Base-by-base conservation (phyloP, 2,888 invertebrate species). In the Pseudoips prasinana region DNA sequence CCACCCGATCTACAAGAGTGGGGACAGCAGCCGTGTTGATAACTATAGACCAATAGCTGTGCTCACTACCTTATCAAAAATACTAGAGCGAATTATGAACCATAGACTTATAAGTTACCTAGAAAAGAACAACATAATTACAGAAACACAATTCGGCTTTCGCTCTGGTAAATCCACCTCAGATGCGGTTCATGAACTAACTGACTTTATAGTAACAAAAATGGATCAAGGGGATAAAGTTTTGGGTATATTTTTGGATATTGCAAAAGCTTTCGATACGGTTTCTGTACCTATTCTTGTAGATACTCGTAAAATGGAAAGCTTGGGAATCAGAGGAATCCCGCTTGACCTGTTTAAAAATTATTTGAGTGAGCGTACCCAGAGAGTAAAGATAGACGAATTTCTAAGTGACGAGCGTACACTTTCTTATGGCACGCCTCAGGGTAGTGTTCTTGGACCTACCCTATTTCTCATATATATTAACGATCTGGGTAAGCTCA, bases 41-140 rank as follows among this genome's bases (percentile, higher is more conserved):
- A 53, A 53, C 14, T 53, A 46, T 29, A 32, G 49, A 4, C 46
- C 49, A 4, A 53, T 49, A 9, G 40, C 52, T 8, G 25, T 52
- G 0, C 29, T 48, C 2, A 6, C 41, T 6, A 26, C 34, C 0
- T 4, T 50, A 0, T 46, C 51, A 0, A 56, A 52, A 24, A 22
- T 56, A 8, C 11, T 50, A 0, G 47, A 56, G 22, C 23, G 27
- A 8, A 4, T 51, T 8, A 19, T 51, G n/a, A 45, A 47, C 18
- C 31, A 11, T 1, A 25, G 25, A 18, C 28, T 37, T 0, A n/a
- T 30, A 0, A 11, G 8, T 2, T 46, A 20, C 24, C 14, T 42
- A 5, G 28, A 38, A 27, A 22, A 19, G 1, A 5, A 38, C 18
- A 20, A 35, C 2, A 17, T 39, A 7, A 7, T 39, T 1, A 9